A percentile compares a stretch with the other conserved stretches of the same genome.
phyloP scores from a whole-genome alignment of 2,113 vertebrate species.

The Ammodytes marinus region DNA sequence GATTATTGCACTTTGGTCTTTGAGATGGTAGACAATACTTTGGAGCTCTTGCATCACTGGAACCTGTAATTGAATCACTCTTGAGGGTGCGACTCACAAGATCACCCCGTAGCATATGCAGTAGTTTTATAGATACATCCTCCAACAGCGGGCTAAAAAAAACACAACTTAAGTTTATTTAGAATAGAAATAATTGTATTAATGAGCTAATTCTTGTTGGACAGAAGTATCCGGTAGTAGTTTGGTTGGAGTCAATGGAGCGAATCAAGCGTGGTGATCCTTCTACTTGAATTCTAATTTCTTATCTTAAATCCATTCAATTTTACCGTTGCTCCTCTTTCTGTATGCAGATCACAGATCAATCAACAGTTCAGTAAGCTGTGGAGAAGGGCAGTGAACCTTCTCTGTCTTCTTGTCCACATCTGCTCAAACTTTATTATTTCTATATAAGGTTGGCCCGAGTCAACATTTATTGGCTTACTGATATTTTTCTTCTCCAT shows the following conservation, averaged over 20 bases:
- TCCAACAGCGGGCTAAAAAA: neutral
- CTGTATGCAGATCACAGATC: conserved; percentile 29
- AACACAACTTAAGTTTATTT: conserved; percentile 4
- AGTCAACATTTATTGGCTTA: conserved; percentile 42
- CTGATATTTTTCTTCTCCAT: conserved; percentile 32
- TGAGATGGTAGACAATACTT: neutral
- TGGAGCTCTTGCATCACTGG: neutral
- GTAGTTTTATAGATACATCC: conserved; percentile 11
- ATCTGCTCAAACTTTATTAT: conserved; percentile 34
- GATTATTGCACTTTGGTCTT: neutral
- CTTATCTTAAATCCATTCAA: conserved; percentile 36
- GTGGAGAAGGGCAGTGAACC: conserved; percentile 18
- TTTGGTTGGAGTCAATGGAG: conserved; percentile 5
- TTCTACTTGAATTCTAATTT: conserved; percentile 44
- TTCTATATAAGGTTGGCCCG: conserved; percentile 29
- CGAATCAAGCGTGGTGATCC: conserved; percentile 16
- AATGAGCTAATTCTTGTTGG: conserved; percentile 31
- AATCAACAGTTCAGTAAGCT: conserved; percentile 35
- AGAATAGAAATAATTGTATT: conserved; percentile 32
- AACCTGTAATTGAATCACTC: neutral
- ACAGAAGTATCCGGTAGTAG: conserved; percentile 23
- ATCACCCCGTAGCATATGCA: neutral
- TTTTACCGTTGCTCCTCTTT: conserved; percentile 28
- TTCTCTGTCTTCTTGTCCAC: conserved; percentile 16
- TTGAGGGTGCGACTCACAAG: neutral